Base-by-base conservation (phyloP, 2,888 invertebrate genomes). In the Alloplasta piceator region DNA sequence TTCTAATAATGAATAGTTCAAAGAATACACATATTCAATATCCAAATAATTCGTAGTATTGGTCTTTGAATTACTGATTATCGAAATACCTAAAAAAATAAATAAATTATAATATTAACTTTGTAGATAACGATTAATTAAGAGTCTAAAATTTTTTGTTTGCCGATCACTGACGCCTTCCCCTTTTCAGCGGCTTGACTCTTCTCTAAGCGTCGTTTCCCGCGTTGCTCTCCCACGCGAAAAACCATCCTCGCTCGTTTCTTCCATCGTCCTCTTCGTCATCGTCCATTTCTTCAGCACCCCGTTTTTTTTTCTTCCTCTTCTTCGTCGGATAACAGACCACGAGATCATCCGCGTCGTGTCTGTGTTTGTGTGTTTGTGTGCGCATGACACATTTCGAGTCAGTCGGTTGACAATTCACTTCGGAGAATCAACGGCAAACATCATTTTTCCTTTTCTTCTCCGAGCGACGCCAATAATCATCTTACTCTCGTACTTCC, bases 131-230 rank as follows among this genome's bases (percentile, higher is more conserved):
- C n/a, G n/a, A n/a, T n/a, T n/a, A n/a, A n/a, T n/a, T n/a, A n/a
- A n/a, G n/a, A n/a, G n/a, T n/a, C n/a, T n/a, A n/a, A n/a, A n/a
- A n/a, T n/a, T n/a, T n/a, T n/a, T n/a, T n/a, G n/a, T n/a, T n/a
- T n/a, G n/a, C n/a, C n/a, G n/a, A n/a, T n/a, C n/a, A n/a, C n/a
- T n/a, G 48, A 38, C 14, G 26, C 67, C 68, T 68, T 74, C 66
- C 66, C 75, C 81, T 84, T 82, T 78, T 71, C 74, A 74, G 75
- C 81, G 80, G 82, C 78, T 78, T 83, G 85, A 86, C 87, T 88
- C 86, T 26, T 26, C 87, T 83, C 77, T 82, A 43, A 66, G 38
- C 75, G 72, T 66, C 52, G 64, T 66, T 67, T 74, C 80, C 79
- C 58, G 43, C 63, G 16, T 70, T 55, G 67, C n/a, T 9, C n/a